Evolutionary conservation across 2,797 vertebrate genomes (phyloP).

Genomic region (Rallus crepitans): DNA sequence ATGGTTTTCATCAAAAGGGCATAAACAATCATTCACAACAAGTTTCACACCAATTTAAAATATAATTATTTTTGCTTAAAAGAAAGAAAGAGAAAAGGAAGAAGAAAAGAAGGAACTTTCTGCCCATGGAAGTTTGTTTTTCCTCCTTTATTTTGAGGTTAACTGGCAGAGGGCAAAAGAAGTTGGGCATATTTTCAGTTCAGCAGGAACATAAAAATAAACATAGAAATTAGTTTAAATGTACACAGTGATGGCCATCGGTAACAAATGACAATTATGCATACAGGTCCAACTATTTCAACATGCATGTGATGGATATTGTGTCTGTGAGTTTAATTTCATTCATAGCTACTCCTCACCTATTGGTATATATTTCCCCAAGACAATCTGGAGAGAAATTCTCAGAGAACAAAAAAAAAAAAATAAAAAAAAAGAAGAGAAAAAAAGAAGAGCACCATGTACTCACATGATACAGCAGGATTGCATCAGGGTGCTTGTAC

Average conservation of each 20-base stretch:
- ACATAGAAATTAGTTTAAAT: accelerated
- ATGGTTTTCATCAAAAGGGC: background rate
- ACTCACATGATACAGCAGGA: background rate
- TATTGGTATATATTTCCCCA: background rate
- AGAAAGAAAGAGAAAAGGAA: background rate
- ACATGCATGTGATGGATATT: background rate
- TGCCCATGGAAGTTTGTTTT: background rate
- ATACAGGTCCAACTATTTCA: background rate
- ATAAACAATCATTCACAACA: background rate
- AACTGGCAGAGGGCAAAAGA: background rate
- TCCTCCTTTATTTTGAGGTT: background rate
- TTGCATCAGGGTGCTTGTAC: background rate
- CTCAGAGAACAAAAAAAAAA: background rate
- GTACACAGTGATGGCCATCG: too few relatives aligned
- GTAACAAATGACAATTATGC: background rate
- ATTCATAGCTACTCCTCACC: background rate
- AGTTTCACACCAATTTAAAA: background rate
- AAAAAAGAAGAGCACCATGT: background rate
- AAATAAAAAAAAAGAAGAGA: too few relatives aligned
- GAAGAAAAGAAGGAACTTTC: background rate
- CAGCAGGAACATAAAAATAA: background rate
- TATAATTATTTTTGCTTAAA: background rate
- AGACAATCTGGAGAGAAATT: background rate
- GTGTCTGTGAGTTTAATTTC: background rate
- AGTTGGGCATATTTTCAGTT: background rate